Evolutionary conservation across 2,888 invertebrate species (phyloP).

Genomic region (Ethmia dodecea): DNA sequence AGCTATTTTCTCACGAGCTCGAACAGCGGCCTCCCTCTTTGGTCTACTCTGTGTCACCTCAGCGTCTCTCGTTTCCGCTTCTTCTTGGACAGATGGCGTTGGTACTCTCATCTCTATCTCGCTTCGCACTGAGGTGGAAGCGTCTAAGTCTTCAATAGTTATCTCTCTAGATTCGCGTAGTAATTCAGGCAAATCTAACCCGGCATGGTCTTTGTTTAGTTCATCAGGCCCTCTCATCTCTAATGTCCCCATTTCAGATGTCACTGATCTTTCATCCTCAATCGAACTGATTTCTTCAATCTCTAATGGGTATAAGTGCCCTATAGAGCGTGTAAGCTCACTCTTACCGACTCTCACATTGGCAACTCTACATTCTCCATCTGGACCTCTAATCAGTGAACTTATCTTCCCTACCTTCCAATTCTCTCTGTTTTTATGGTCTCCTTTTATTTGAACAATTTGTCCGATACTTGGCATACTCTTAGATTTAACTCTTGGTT

Average conservation of each 20-base stretch:
- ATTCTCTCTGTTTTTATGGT: slow-evolving; percentile 8
- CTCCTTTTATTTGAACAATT: slow-evolving; percentile 15
- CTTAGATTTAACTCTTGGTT: slow-evolving; percentile 4
- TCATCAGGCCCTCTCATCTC: too few species aligned
- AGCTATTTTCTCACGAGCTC: not conserved
- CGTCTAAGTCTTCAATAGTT: not conserved
- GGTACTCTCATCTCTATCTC: not conserved
- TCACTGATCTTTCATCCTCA: too few species aligned
- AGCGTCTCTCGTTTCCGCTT: not conserved
- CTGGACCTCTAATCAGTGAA: slow-evolving; percentile 8
- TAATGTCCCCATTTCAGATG: too few species aligned
- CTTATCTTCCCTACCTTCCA: slow-evolving; percentile 19
- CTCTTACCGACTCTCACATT: slow-evolving; percentile 4
- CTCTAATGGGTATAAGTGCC: slow-evolving; percentile 4
- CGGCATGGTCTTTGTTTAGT: too few species aligned
- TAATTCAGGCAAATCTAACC: too few species aligned
- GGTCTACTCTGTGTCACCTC: not conserved
- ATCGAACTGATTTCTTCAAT: slow-evolving; percentile 6
- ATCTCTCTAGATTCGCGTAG: too few species aligned
- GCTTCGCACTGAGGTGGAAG: not conserved
- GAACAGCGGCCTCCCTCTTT: not conserved
- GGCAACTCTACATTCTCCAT: slow-evolving; percentile 13
- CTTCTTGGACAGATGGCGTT: not conserved
- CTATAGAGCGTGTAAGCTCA: not conserved
- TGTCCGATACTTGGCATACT: slow-evolving; percentile 11